Evolutionary conservation across 2,888 invertebrate genomes (phyloP), one percentile per base, ranked within the genome.

Genomic region (Galeopsomyia nigrocyanea): DNA sequence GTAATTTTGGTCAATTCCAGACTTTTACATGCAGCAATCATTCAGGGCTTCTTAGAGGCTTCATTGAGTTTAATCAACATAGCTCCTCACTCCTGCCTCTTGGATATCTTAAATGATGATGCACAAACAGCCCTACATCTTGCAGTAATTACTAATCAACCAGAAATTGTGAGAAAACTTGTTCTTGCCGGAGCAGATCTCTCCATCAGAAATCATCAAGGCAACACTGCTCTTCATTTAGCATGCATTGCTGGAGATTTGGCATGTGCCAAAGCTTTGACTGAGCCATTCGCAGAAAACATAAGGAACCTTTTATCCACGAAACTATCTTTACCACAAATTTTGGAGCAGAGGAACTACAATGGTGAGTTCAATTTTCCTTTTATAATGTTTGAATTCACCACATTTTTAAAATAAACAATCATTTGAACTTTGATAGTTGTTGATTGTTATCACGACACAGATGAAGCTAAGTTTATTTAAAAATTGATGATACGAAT

Each of bases 191-290:
- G 97, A 19, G 95, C 95, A 0, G 84, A 87, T 68, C 86, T 88
- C 1, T 86, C 88, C 0, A 55, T 79, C 9, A 80, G 94, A 63
- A 95, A 96, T 82, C 87, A 90, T 66, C 88, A 90, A 72, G 97
- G 97, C 3, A 95, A 96, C 84, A 96, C 96, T 0, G 92, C 97
- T 0, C 87, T 97, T 9, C 97, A 97, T 85, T 88, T 96, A 73
- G 96, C 97, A 0, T 93, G 94, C 69, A 88, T 90, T 71, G 88
- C 89, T 19, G 94, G 94, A 5, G 90, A 94, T 82, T 81, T 91
- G 47, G 89, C 90, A 51, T 93, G 93, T 81, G 90, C 95, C 13
- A 90, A 90, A 79, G 93, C 94, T 0, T 88, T 97, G 55, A 91
- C 94, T 0, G 90, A 91, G 70, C 91, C 93, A 1, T 13, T 83